Evolutionary conservation across 2,888 invertebrate species (phyloP), one percentile per base, ranked within the genome.

Genomic region (Pharmacophagus antenor): DNA sequence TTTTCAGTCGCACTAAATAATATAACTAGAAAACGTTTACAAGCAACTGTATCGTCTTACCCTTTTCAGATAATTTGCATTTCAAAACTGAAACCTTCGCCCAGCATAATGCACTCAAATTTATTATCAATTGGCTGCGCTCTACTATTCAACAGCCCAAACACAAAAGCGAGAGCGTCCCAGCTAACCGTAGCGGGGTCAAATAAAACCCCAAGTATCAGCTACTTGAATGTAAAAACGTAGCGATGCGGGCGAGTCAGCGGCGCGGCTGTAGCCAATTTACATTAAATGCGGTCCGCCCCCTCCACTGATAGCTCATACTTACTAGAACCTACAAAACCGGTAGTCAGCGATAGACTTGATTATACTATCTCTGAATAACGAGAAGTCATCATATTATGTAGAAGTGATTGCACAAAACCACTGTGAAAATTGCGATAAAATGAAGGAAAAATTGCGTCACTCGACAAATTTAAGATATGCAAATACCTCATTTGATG

Each of bases 251-350:
- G 77, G 72, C 67, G 74, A 72, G 69, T 71, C 22, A 42, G 56
- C 67, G 70, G 73, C 73, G 75, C 63, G 75, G 70, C 75, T 80
- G 80, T 78, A 79, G 80, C 78, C 82, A 83, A 88, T 88, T 88
- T 88, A 83, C 87, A 88, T 88, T 86, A 86, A 88, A 86, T 83
- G 87, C 86, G 86, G 87, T 78, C 74, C 77, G 77, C 79, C 71
- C 72, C 77, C 74, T 73, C 79, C 74, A 80, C 82, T 82, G 83
- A 85, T 85, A 86, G 80, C 80, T 84, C 78, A 80, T 79, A 84
- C 77, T 82, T 71, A 70, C 70, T 66, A 66, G 70, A 71, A 73
- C 74, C 71, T 66, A 65, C 66, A 67, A 66, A 70, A 64, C 64
- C 65, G 64, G 62, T 58, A 63, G 61, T 59, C 55, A 61, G 63